phyloP scores from a whole-genome alignment of 2,113 vertebrate species.

The Bettongia penicillata region DNA sequence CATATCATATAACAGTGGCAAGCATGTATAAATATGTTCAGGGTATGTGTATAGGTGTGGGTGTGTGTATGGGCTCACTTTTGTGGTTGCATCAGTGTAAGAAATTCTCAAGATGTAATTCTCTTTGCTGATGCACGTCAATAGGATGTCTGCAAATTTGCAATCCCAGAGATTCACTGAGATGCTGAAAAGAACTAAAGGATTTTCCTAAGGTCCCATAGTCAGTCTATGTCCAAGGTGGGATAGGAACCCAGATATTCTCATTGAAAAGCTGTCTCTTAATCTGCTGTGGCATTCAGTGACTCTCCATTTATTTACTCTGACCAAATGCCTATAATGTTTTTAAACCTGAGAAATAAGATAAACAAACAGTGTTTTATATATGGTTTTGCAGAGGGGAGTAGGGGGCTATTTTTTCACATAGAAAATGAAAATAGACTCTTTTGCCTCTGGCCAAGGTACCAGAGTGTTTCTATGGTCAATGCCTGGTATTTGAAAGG shows the following conservation, averaged over 20 bases:
- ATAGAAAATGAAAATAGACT: constrained; percentile 69
- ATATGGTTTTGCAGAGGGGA: constrained; percentile 6
- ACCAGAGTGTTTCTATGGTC: constrained; percentile 81
- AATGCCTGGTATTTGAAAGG: constrained; percentile 81
- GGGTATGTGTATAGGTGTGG: neutral
- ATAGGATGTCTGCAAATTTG: no score
- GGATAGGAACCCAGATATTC: neutral
- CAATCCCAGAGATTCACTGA: neutral
- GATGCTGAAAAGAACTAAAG: neutral
- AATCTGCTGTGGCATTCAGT: neutral
- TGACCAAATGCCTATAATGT: constrained; percentile 15
- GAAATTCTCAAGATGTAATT: neutral
- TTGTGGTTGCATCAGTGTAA: neutral
- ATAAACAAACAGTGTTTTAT: constrained; percentile 72
- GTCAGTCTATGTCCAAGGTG: neutral
- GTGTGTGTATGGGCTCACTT: neutral
- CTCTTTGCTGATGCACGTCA: neutral
- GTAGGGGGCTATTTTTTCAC: constrained; percentile 49
- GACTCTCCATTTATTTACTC: neutral
- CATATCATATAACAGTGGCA: neutral
- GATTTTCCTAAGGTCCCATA: neutral
- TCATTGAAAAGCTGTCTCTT: neutral
- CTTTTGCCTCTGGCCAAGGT: constrained; percentile 80
- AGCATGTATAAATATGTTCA: constrained; percentile 16
- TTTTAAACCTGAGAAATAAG: constrained; percentile 53